phyloP scores from a whole-genome alignment of 2,113 vertebrate species.

The Athene noctua region DNA sequence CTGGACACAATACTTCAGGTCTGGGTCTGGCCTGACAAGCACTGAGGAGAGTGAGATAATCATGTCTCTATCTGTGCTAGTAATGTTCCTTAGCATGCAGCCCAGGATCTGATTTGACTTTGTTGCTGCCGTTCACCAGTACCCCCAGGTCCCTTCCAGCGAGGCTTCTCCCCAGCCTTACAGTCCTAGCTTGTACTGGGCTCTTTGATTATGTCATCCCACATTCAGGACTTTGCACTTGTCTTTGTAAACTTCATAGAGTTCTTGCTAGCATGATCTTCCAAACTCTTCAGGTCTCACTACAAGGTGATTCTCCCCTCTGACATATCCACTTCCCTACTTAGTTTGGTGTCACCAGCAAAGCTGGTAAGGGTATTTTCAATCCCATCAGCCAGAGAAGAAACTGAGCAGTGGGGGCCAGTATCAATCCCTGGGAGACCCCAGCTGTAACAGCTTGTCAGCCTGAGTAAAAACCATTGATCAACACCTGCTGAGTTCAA shows the following conservation, averaged over 20 bases:
- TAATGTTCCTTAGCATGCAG: background rate
- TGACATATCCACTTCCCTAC: background rate
- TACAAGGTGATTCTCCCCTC: background rate
- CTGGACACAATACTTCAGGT: background rate
- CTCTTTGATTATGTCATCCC: background rate
- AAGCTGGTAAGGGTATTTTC: background rate
- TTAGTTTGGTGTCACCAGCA: background rate
- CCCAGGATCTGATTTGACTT: background rate
- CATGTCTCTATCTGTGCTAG: background rate
- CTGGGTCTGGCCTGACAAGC: background rate
- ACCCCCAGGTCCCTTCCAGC: background rate
- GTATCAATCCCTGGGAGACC: fast-evolving
- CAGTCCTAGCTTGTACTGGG: no score
- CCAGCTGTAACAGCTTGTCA: background rate
- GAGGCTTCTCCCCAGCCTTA: background rate
- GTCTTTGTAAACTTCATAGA: background rate
- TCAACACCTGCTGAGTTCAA: background rate
- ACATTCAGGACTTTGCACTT: background rate
- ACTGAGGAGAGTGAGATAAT: background rate
- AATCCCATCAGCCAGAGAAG: background rate
- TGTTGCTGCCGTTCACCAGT: background rate
- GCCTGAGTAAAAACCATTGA: background rate
- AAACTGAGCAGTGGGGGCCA: background rate
- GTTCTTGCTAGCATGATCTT: background rate
- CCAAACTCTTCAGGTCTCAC: background rate